Percentiles rank a stretch among this genome's conserved stretches.
Evolutionary conservation across 2,888 invertebrate genomes (phyloP).

Genomic region (Caenorhabditis uteleia): DNA sequence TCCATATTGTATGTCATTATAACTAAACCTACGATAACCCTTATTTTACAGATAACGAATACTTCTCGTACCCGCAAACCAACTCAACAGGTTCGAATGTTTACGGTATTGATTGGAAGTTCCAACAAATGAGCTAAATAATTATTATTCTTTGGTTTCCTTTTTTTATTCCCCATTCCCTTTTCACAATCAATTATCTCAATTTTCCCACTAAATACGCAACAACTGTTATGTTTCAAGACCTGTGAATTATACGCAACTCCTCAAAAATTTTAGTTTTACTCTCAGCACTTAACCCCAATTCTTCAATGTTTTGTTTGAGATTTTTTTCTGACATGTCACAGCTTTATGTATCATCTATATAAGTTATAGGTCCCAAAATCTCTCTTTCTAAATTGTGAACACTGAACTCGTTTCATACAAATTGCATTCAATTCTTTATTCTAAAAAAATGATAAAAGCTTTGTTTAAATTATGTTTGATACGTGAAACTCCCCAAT

Average conservation of each 20-base stretch:
- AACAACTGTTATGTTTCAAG: not conserved
- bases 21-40: not conserved
- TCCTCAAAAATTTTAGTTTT: too few relatives aligned
- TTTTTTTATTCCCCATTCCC: not conserved
- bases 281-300: too few relatives aligned
- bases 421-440: too few relatives aligned
- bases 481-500: not conserved
- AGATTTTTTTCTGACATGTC: conserved; percentile 1
- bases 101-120: conserved; percentile 21
- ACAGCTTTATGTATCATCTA: not conserved
- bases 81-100: conserved; percentile 21
- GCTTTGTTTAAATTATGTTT: too few relatives aligned
- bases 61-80: too few relatives aligned
- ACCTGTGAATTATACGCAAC: conserved; percentile 2
- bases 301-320: not conserved
- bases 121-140: conserved; percentile 16
- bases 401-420: too few relatives aligned
- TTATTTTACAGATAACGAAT: conserved; percentile 6
- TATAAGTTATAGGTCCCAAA: conserved; percentile 1
- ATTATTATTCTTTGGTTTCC: not conserved
- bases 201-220: not conserved
- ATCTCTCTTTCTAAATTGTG: not conserved
- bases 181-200: too few relatives aligned
- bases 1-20: conserved; percentile 40
- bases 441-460: too few relatives aligned